Evolutionary conservation across 2,888 invertebrate genomes (phyloP), one percentile per base, ranked within the genome.

Genomic region (Argyra leucocephala): DNA sequence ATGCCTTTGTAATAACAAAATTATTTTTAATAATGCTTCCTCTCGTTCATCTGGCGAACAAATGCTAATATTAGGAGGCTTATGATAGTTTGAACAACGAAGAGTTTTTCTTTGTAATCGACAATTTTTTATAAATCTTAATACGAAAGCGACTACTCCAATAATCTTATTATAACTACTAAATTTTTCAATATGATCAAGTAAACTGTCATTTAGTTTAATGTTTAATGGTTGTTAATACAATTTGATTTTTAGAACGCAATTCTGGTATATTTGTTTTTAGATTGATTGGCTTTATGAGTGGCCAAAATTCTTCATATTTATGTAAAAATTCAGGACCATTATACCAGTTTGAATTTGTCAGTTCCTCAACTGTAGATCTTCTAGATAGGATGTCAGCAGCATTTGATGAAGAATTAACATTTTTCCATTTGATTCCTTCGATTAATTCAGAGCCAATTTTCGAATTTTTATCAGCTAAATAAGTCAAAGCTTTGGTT

Each of bases 141-240:
- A 22, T 23, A 62, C 63, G 36, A 61, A 65, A 18, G 65, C 65
- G 61, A 66, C 63, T 22, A 66, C 36, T 31, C 65, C 21, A 22
- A 23, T 22, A 18, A 64, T 3, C 62, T 64, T 64, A 60, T 21
- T 64, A 21, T 60, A 58, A 21, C 60, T 64, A 18, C 57, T 66
- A 21, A 62, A 15, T 58, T 36, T 59, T 64, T 66, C 62, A 26
- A 62, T 15, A 5, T 64, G 57, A 48, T 36, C 23, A 1, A 64
- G 59, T 18, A 64, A 22, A 31, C 62, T 63, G 57, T 65, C 62
- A 26, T 26, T 26, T 26, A 7, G 7, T 26, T 26, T 26, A 6
- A 26, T 26, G 7, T 26, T 26, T 26, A 6, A 26, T 26, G 26
- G 26, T 26, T 26, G 7, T 26, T 26, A 22, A 21, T n/a, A 5